These are phyloP conservation scores for Pelecanoides urinatrix DNA, from an alignment of 2,113 vertebrate genomes.

Conservation along the genomic window DNA sequence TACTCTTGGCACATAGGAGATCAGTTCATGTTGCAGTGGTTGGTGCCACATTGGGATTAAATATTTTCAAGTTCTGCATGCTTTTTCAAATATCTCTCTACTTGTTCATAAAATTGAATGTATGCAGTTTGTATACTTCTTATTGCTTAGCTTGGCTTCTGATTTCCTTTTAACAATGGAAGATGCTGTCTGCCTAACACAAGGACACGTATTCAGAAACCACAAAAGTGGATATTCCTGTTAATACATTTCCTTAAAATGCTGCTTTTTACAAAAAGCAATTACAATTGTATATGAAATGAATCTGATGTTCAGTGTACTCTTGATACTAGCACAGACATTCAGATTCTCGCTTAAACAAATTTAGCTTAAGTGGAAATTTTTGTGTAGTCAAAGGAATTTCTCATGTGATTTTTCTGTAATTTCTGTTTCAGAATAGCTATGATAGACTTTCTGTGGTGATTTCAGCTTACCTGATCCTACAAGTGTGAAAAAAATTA, in stretches of 20 bases:
- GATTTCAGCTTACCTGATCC: background rate
- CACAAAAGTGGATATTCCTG: background rate
- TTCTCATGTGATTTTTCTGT: background rate
- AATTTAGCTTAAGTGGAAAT: background rate
- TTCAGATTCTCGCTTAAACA: background rate
- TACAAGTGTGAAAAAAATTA: background rate
- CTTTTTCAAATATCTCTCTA: background rate
- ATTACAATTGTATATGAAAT: background rate
- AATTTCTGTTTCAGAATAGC: background rate
- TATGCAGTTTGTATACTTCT: background rate
- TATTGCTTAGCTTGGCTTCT: background rate
- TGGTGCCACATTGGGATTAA: background rate
- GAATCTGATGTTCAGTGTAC: background rate
- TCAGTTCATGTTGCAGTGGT: background rate
- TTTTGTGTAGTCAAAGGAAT: background rate
- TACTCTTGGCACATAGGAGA: background rate
- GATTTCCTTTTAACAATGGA: background rate
- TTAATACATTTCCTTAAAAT: background rate
- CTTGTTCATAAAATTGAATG: background rate
- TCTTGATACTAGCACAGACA: background rate
- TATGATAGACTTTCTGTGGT: background rate
- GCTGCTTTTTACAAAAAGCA: background rate
- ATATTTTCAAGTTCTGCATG: background rate
- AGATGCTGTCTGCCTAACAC: background rate
- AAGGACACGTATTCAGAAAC: background rate